These are phyloP conservation scores for Hydrotaea diabolus DNA, from an alignment of 2,888 invertebrate species.

Conservation along the genomic window DNA sequence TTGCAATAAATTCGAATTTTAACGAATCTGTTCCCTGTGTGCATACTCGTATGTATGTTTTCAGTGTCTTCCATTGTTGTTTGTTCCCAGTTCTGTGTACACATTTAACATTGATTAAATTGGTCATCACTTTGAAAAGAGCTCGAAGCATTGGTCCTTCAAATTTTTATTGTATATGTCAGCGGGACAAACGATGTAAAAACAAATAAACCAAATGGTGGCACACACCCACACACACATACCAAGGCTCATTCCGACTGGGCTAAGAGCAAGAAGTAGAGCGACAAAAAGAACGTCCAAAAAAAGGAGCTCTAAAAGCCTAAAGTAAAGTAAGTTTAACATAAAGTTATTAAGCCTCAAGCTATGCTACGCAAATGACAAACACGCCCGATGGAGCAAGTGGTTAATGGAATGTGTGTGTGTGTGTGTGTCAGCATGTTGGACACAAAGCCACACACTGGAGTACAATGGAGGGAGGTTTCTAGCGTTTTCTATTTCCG, in stretches of 20 bases:
- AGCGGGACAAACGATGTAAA: background rate
- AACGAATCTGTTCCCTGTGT: too few species aligned
- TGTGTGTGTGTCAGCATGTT: background rate
- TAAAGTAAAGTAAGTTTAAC: slow-evolving; percentile 48
- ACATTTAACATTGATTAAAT: slow-evolving; percentile 5
- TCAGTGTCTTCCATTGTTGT: too few species aligned
- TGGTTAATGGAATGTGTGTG: background rate
- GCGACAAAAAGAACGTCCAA: background rate
- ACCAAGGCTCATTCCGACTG: background rate
- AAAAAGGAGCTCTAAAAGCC: slow-evolving; percentile 15
- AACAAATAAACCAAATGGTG: background rate
- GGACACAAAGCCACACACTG: background rate
- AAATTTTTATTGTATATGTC: background rate
- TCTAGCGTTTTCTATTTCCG: background rate
- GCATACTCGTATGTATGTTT: too few species aligned
- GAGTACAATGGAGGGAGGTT: background rate
- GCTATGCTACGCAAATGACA: slow-evolving; percentile 41
- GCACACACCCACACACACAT: background rate
- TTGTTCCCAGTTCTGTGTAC: too few species aligned
- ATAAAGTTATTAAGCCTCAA: slow-evolving; percentile 54
- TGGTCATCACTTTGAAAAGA: background rate
- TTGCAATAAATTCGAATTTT: too few species aligned
- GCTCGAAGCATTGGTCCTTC: background rate
- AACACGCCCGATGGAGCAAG: background rate
- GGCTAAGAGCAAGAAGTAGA: background rate